These are phyloP conservation scores for Danio rerio DNA, from an alignment of 2,113 vertebrate genomes.

Conservation along the genomic window GRCz12tu NC_133177.1:32774001-32774500, in stretches of 20 bases:
- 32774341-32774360: not conserved
- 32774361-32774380: not conserved
- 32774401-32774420: too few species aligned
- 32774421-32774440: too few species aligned
- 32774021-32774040: slow-evolving; percentile 18
- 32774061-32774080: slow-evolving; percentile 9
- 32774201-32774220: slow-evolving; percentile 18
- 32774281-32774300: slow-evolving; percentile 15
- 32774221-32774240: slow-evolving; percentile 33
- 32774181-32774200: slow-evolving; percentile 23
- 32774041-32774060: slow-evolving; percentile 10
- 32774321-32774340: slow-evolving; percentile 49
- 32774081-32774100: not conserved
- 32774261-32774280: slow-evolving; percentile 58
- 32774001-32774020: not conserved
- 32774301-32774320: not conserved
- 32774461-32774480: too few species aligned
- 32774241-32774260: slow-evolving; percentile 24
- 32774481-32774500: too few species aligned
- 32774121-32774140: not conserved
- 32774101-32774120: slow-evolving; percentile 13
- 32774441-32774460: too few species aligned
- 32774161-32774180: slow-evolving; percentile 12
- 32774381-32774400: not conserved
- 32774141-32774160: slow-evolving; percentile 15